A percentile compares a stretch with the other conserved stretches of the same genome.
phyloP scores from a whole-genome alignment of 2,113 vertebrate species.

The Hystrix brachyura region DNA sequence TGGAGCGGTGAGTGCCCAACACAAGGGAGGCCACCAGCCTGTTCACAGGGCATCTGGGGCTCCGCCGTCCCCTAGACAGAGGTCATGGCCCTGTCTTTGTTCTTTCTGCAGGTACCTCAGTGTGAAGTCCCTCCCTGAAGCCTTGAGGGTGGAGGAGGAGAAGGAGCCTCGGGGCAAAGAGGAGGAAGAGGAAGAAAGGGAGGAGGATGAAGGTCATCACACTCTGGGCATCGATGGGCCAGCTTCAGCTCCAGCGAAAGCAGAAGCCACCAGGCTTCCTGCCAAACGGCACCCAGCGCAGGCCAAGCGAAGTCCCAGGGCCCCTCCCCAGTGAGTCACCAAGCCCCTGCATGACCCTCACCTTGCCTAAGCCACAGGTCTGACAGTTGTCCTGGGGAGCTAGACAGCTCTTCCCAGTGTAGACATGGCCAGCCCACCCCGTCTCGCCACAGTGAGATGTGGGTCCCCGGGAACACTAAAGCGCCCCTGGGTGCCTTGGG shows the following conservation, averaged over 20 bases:
- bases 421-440: not conserved
- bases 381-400: not conserved
- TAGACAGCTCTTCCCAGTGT: not conserved
- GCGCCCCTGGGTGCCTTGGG: rapidly evolving
- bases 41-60: rapidly evolving
- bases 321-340: constrained; percentile 85
- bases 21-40: not conserved
- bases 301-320: not conserved
- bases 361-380: not conserved
- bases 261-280: not conserved
- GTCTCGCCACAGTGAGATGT: rapidly evolving
- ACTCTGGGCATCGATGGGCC: constrained; percentile 33
- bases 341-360: not conserved
- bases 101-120: constrained; percentile 87
- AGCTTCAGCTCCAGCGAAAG: not conserved
- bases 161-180: not conserved
- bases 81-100: not conserved
- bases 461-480: rapidly evolving
- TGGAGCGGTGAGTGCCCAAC: constrained; percentile 89
- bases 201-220: not conserved
- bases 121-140: constrained; percentile 87
- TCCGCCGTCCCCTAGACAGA: not conserved
- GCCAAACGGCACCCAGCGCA: not conserved
- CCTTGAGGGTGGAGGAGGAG: constrained; percentile 77
- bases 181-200: constrained; percentile 60